phyloP scores from a whole-genome alignment of 2,797 vertebrate species.

The Tenualosa thibaudeaui region DNA sequence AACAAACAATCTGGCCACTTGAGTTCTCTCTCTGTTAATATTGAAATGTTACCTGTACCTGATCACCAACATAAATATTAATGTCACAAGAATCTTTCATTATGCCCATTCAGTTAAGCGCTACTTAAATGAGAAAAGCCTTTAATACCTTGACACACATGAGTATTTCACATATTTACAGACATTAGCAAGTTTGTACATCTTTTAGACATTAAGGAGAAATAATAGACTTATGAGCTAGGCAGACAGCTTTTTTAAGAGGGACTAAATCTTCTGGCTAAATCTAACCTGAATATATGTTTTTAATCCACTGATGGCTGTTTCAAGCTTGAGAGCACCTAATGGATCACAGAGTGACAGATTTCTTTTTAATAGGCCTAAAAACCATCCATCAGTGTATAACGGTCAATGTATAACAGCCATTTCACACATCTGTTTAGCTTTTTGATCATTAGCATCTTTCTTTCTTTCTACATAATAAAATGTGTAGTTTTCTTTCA shows the following conservation, averaged over 20 bases:
- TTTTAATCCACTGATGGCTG: not conserved
- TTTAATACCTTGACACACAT: too few species aligned
- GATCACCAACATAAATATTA: too few species aligned
- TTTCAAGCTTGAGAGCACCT: conserved; percentile 9
- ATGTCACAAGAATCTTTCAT: not conserved
- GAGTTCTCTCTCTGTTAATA: too few species aligned
- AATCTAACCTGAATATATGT: too few species aligned
- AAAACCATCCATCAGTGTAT: not conserved
- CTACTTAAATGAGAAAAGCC: too few species aligned
- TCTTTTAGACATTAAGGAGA: not conserved
- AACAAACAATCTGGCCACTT: too few species aligned
- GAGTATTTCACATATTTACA: too few species aligned
- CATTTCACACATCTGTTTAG: not conserved
- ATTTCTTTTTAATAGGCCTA: not conserved
- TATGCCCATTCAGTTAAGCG: too few species aligned
- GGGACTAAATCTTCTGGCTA: not conserved
- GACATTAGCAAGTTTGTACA: not conserved
- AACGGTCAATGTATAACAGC: not conserved
- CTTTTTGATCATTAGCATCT: not conserved
- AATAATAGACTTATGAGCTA: not conserved
- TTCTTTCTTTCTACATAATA: not conserved
- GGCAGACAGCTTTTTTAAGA: too few species aligned
- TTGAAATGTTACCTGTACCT: too few species aligned
- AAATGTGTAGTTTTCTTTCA: not conserved
- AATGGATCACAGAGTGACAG: not conserved